Base-by-base conservation (phyloP, 1,140 invertebrate genomes). In the Micrasema minimum region DNA sequence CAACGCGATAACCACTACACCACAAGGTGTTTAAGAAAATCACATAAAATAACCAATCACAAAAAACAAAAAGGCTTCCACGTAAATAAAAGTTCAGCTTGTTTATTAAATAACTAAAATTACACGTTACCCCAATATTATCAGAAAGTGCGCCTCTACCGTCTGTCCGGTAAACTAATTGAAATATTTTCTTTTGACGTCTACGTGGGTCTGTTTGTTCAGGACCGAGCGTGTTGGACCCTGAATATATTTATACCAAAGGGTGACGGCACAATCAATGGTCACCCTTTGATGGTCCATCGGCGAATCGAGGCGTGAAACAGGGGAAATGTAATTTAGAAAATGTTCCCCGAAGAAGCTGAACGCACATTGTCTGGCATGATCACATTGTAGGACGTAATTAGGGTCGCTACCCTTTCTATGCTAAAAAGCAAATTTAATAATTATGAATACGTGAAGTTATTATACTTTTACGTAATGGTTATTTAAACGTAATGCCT, bases 111-210 rank as follows among this genome's bases (percentile, higher is more conserved):
- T 31, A 31, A 20, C 0, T 16, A 48, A 48, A 22, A 48, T 18
- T 16, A 48, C 14, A 20, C 11, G 46, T 16, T 48, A 22, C 18
- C 9, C 7, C 46, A 48, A 48, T 22, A 22, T 18, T 6, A 55
- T 55, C 6, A 37, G 51, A 35, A 2, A 38, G 11, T 12, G 55
- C 55, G 16, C 31, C 38, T 9, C 35, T 45, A n/a, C 14, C 5
- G 37, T 20, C 1, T 38, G 20, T 64, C 31, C 23, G 14, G 55
- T 37, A 61, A 69, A 61, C 53, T 69, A 69, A 69, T 69, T 59
- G 66, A 59, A 59, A 69, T 69, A 69, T 69, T 69, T 69, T 69
- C 66, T 69, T 69, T 59, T 69, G 53, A 55, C 53, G 35, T 18
- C 14, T n/a, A 16, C 20, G n/a, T 22, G 41, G 59, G 53, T 48